Evolutionary conservation across 2,113 vertebrate genomes (phyloP), one percentile per base, ranked within the genome.

Genomic region (Silurus asotus): DNA sequence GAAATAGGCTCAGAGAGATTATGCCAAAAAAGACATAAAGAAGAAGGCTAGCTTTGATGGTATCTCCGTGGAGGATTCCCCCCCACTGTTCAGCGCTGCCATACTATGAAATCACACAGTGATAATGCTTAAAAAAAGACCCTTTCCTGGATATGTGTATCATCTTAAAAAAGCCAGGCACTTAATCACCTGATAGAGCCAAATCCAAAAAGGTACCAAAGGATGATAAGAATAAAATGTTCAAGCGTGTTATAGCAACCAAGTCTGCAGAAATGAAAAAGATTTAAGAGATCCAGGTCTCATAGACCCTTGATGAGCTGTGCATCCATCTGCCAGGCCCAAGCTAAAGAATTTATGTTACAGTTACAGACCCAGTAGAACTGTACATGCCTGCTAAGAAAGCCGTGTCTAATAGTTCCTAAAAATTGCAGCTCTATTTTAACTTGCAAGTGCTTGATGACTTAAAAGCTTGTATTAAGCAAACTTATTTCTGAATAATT

Each of bases 1-100:
- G 9, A 67, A 82, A 58, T 85, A 61, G n/a, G 83, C 69, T 85
- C 86, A 86, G 89, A 90, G 51, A 79, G n/a, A 9, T 59, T 56
- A 37, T 19, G 45, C 20, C 59, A 82, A 82, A 81, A 64, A 64
- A 65, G 87, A 85, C 23, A 83, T 89, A 45, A 83, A 75, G 15
- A 89, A 89, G 79, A 17, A 61, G 7, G 61, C 84, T 59, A 53
- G 49, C 28, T 61, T 83, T 2, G 14, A 88, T 51, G 75, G 15
- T 37, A 72, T 67, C 19, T 79, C 77, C 59, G 8, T 88, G 37
- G 65, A 86, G 83, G 77, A 88, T 74, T 87, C 61, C 82, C 70
- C 45, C 9, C 82, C 75, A 9, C 64, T 69, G 76, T 84, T 88
- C 19, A 74, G 48, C 2, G 55, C 69, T 70, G 78, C 72, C n/a